Percentiles rank a stretch among this genome's conserved stretches.
phyloP scores from a whole-genome alignment of 2,888 invertebrate species.

The Scaptomyza parva region DNA sequence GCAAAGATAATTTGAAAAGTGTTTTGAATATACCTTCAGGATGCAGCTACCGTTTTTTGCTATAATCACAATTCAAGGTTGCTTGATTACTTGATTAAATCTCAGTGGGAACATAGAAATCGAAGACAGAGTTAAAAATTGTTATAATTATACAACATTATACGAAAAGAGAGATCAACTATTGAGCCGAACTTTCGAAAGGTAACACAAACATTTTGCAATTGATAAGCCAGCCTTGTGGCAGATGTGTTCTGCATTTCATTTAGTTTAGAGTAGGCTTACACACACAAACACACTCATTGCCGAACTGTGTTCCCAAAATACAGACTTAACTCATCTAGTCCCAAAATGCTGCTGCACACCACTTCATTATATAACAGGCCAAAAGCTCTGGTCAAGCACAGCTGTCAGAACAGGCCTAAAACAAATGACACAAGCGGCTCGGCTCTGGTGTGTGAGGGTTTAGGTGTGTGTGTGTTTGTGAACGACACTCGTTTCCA shows the following conservation, averaged over 20 bases:
- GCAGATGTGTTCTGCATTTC: not conserved
- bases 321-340: conserved; percentile 41
- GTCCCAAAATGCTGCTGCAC: conserved; percentile 38
- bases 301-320: not conserved
- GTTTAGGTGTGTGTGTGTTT: conserved; percentile 4
- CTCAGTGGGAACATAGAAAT: not conserved
- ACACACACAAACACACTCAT: not conserved
- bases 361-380: conserved; percentile 59
- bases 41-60: conserved; percentile 49
- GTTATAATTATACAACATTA: not conserved
- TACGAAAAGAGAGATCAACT: not conserved
- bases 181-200: not conserved
- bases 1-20: conserved; percentile 76
- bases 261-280: not conserved
- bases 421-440: conserved; percentile 40
- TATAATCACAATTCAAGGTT: conserved; percentile 30
- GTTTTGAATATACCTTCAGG: conserved; percentile 65
- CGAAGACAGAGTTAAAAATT: too few relatives aligned
- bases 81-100: conserved; percentile 20
- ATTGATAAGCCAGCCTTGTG: not conserved
- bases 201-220: not conserved
- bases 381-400: conserved; percentile 36
- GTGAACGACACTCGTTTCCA: conserved; percentile 17
- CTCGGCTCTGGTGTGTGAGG: not conserved
- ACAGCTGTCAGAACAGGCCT: conserved; percentile 49